Base-by-base conservation (phyloP, 2,888 invertebrate species). In the Athripsodes cinereus region DNA sequence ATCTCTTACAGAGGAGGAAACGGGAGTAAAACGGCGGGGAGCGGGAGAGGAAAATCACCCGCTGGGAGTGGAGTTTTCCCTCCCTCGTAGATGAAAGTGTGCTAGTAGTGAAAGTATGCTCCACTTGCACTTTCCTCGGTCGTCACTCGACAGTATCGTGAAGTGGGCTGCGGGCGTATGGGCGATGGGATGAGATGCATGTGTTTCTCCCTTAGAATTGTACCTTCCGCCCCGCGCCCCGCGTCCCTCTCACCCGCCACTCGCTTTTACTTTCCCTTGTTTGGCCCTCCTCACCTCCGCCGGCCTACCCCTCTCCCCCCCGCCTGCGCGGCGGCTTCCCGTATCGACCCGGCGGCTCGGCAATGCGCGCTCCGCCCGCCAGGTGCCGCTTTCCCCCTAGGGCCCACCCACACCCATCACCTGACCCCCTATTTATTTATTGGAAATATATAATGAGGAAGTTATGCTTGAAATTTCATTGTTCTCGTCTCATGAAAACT, bases 171-270 rank as follows among this genome's bases (percentile, higher is more conserved):
- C 22, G 51, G 53, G 57, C 49, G 59, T 71, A 69, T 73, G 26
- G n/a, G 26, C 22, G 56, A 44, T 52, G 57, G 55, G 52, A 40
- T 57, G 57, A 70, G 62, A 64, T 69, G 68, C 66, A 64, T 60
- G 53, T 48, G 35, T 21, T 26, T 13, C 40, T 40, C 40, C 40
- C 40, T 40, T 5, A 40, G 13, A 16, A 13, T 26, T 26, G 5
- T 26, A 26, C 26, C 26, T 26, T 26, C 3, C 10, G 3, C 31
- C 11, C 31, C 31, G 8, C 31, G 31, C 31, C 18, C 55, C 54
- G 22, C 34, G 47, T n/a, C 40, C 35, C 49, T 6, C 48, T 18
- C 35, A 20, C 44, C 20, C 26, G 52, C 16, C 51, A 22, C 13
- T 22, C 11, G 3, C 26, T 21, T 21, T 22, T 6, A 18, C 50